phyloP scores from a whole-genome alignment of 2,888 invertebrate species.

The Hoplodrina ambigua region DNA sequence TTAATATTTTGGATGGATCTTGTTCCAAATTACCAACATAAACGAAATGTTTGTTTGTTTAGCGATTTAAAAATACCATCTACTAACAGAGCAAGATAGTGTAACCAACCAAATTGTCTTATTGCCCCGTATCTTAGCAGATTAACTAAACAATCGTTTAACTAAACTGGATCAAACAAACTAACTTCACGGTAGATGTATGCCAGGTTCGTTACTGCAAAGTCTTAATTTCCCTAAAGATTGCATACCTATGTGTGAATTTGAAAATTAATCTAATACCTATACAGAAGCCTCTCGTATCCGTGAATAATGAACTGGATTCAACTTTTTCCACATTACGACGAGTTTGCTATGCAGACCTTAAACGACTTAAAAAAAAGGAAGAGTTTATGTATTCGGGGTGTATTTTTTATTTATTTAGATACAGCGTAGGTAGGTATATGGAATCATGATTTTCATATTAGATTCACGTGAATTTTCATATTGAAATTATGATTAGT shows the following conservation, averaged over 20 bases:
- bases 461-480: no score
- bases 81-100: background rate
- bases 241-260: background rate
- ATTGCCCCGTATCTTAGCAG: background rate
- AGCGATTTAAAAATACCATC: background rate
- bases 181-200: background rate
- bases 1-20: slow-evolving; percentile 4
- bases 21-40: background rate
- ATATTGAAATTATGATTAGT: no score
- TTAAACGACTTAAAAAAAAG: no score
- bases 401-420: no score
- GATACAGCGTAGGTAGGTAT: no score
- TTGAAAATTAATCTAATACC: background rate
- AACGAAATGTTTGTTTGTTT: background rate
- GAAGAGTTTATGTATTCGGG: no score
- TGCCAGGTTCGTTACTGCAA: slow-evolving; percentile 5
- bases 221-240: slow-evolving; percentile 24
- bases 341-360: background rate
- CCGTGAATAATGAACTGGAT: background rate
- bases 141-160: background rate
- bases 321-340: background rate
- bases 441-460: no score
- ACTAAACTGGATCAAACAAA: slow-evolving; percentile 30
- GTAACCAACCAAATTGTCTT: slow-evolving; percentile 3
- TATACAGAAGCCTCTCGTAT: background rate